Percentiles rank a stretch among this genome's conserved stretches.
Evolutionary conservation across 2,797 vertebrate genomes (phyloP).

Genomic region (Hemibagrus guttatus): DNA sequence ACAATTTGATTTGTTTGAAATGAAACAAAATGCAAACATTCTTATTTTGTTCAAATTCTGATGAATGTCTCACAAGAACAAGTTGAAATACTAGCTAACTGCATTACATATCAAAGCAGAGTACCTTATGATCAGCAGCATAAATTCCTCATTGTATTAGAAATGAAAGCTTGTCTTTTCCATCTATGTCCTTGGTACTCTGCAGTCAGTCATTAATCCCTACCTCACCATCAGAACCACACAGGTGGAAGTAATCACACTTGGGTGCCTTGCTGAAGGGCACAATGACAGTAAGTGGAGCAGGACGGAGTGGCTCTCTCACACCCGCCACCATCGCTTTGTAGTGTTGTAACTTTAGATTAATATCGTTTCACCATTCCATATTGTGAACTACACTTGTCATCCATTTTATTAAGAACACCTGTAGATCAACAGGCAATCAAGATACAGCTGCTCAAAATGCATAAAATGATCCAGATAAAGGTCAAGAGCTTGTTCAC

Average conservation of each 20-base stretch:
- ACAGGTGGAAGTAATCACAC: constrained; percentile 26
- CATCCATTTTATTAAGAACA: not conserved
- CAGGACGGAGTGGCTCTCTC: constrained; percentile 1
- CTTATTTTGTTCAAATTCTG: not conserved
- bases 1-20: not conserved
- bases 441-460: not conserved
- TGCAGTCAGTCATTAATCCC: constrained; percentile 1
- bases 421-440: not conserved
- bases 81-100: not conserved
- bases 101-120: not conserved
- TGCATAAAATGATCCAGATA: not conserved
- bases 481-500: not conserved
- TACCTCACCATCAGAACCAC: not conserved
- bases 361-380: not conserved
- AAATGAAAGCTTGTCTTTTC: constrained; percentile 9
- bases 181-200: constrained; percentile 5
- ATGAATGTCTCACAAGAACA: not conserved
- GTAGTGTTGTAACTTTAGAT: constrained; percentile 1
- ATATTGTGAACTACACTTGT: not conserved
- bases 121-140: not conserved
- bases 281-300: constrained; percentile 17
- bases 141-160: not conserved
- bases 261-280: constrained; percentile 26
- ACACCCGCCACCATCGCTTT: not conserved
- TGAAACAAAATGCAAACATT: not conserved